Evolutionary conservation across 2,797 vertebrate species (phyloP), one percentile per base, ranked within the genome.

Genomic region (Octomys mimax): DNA sequence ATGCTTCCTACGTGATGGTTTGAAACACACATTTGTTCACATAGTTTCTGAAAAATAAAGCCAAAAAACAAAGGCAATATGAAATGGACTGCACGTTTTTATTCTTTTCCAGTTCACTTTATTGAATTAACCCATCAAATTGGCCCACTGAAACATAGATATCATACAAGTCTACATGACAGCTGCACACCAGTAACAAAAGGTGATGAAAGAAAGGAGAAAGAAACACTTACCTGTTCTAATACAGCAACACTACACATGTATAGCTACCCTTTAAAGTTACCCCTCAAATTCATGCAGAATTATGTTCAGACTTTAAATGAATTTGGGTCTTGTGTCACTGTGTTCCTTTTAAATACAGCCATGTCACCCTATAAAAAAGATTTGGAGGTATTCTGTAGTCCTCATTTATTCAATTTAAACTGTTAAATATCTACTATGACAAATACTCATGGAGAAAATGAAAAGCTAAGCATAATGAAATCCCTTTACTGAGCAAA

Each of bases 301-400:
- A n/a, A 78, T 61, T 79, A 70, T 54, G 83, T 92, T 87, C 62
- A 68, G 85, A 71, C 54, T 92, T 97, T 39, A 21, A 28, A 83
- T 84, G 42, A 94, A 81, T 81, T 59, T 70, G 31, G 85, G 19
- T 24, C 49, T 70, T 73, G 62, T 26, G 22, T 31, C 70, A 80
- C 59, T 11, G 52, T 87, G 62, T 83, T 31, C 19, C 39, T 79
- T 75, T 87, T 68, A 75, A 92, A 73, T 36, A 82, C 39, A 85
- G 83, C 22, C 59, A 33, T 87, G 54, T 89, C 8, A 61, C 46
- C 19, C 33, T 61, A 61, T 86, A 59, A 82, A 82, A 86, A 42
- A 54, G 13, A 28, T 21, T 71, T 78, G 61, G 21, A 28, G 19
- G 59, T 89, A 59, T 92, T 87, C 36, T 59, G 59, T 87, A 62